These are phyloP conservation scores for Dasypus novemcinctus DNA, from an alignment of 2,113 vertebrate genomes.

Conservation along the genomic window DNA sequence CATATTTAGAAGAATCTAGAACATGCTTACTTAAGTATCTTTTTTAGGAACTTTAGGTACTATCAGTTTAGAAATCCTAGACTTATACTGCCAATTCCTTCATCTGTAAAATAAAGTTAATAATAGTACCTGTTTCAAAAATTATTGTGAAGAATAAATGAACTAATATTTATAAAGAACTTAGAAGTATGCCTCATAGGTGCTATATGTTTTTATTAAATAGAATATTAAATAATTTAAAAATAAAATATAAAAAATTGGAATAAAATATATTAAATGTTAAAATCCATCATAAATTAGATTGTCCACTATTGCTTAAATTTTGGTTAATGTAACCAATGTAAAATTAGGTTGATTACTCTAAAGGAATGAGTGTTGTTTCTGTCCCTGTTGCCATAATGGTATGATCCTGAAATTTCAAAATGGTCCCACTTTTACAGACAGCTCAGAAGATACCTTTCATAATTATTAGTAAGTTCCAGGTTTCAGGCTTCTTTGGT, in stretches of 20 bases:
- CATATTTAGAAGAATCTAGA: slow-evolving; percentile 3
- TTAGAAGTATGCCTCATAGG: not conserved
- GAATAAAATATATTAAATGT: not conserved
- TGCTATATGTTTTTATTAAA: not conserved
- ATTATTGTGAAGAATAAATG: not conserved
- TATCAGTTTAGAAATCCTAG: not conserved
- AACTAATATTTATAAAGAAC: not conserved
- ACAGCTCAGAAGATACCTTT: not conserved
- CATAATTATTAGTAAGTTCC: not conserved
- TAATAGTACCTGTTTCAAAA: not conserved
- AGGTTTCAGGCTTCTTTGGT: not conserved
- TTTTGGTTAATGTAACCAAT: not conserved
- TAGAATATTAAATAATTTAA: not conserved
- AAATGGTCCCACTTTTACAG: not conserved
- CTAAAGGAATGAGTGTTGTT: not conserved
- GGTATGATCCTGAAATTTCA: not conserved
- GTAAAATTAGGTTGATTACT: not conserved
- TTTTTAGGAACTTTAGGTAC: not conserved
- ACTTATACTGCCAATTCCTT: not conserved
- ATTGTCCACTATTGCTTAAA: not conserved
- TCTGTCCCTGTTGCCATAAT: not conserved
- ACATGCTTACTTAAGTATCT: not conserved
- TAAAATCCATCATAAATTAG: not conserved
- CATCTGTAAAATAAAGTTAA: not conserved
- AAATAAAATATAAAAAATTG: not conserved